Evolutionary conservation across 2,113 vertebrate species (phyloP).

Genomic region (Donacobius atricapilla): DNA sequence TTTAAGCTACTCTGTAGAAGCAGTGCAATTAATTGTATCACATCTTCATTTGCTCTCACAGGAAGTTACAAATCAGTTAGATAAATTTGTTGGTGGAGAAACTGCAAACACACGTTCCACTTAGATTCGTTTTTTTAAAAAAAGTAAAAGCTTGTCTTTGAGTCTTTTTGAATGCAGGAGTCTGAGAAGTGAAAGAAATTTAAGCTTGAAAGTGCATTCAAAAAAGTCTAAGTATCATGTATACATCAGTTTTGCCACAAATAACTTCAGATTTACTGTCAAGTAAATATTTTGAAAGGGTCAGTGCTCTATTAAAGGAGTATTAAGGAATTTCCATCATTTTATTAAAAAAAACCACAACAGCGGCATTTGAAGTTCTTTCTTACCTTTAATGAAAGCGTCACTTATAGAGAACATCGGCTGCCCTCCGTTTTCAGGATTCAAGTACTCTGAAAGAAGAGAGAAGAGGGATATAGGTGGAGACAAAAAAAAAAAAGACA

Average conservation of each 20-base stretch:
- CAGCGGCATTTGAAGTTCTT: background rate
- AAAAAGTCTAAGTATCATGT: background rate
- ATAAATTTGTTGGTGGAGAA: background rate
- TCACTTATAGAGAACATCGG: slow-evolving; percentile 94
- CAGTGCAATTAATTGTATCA: background rate
- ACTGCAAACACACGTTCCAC: background rate
- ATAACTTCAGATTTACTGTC: background rate
- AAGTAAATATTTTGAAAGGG: background rate
- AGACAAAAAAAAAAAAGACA: slow-evolving; percentile 45
- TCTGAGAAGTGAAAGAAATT: background rate
- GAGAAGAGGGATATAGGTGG: slow-evolving; percentile 59
- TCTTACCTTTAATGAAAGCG: slow-evolving; percentile 95
- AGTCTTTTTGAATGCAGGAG: background rate
- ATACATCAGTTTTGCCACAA: background rate
- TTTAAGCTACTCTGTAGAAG: background rate
- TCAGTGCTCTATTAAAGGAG: background rate
- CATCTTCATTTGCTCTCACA: background rate
- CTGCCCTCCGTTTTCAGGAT: slow-evolving; percentile 91
- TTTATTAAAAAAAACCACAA: background rate
- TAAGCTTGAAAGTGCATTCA: background rate
- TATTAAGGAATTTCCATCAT: background rate
- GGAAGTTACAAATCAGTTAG: background rate
- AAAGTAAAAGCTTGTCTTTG: background rate
- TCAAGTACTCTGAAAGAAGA: slow-evolving; percentile 82
- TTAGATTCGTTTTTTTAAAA: background rate